These are phyloP conservation scores for Xylota sylvarum DNA, from an alignment of 2,888 invertebrate species.

Conservation along the genomic window DNA sequence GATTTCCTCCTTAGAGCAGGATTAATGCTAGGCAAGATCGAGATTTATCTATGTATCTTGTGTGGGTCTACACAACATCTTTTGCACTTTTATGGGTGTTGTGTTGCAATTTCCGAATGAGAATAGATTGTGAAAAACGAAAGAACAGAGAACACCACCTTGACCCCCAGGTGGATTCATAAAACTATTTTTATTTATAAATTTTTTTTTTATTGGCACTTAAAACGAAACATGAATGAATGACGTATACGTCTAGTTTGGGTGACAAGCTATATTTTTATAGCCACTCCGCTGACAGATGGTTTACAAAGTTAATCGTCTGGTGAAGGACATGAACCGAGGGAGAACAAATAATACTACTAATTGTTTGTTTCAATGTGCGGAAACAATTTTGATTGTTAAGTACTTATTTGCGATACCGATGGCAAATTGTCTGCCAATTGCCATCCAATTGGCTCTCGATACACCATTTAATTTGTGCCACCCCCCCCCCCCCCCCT, in stretches of 20 bases:
- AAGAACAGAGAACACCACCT: not conserved
- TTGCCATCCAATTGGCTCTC: not conserved
- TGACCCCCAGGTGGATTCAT: not conserved
- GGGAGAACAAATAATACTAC: not conserved
- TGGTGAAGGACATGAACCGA: no score
- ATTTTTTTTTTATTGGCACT: not conserved
- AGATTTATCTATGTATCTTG: not conserved
- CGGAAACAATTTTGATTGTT: not conserved
- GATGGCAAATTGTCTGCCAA: slow-evolving; percentile 1
- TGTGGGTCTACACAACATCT: not conserved
- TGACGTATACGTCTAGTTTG: not conserved
- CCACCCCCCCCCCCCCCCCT: not conserved
- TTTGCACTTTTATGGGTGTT: not conserved
- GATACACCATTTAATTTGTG: not conserved
- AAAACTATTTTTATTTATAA: not conserved
- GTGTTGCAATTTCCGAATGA: not conserved
- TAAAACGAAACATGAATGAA: not conserved
- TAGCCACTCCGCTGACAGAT: not conserved
- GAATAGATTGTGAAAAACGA: not conserved
- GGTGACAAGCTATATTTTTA: not conserved
- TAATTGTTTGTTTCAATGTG: not conserved
- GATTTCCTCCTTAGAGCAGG: not conserved
- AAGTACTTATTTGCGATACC: not conserved
- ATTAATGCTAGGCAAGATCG: not conserved
- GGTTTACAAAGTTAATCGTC: no score